These are phyloP conservation scores for Eufriesea mexicana DNA, from an alignment of 1,140 invertebrate genomes.

Conservation along the genomic window DNA sequence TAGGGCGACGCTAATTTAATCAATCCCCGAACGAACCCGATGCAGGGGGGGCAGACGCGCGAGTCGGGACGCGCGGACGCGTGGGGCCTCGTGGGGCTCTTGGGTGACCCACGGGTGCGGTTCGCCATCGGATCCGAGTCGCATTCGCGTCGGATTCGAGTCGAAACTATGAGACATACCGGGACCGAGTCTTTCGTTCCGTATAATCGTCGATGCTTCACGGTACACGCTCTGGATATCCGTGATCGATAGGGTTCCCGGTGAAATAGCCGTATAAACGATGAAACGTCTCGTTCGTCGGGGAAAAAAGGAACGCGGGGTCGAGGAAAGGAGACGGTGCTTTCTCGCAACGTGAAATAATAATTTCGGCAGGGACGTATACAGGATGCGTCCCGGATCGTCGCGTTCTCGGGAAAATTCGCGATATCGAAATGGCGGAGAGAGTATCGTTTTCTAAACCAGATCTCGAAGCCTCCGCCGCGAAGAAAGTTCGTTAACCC, in stretches of 20 bases:
- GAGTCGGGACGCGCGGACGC: background rate
- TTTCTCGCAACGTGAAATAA: no score
- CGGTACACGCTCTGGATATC: background rate
- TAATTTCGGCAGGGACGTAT: no score
- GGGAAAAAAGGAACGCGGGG: no score
- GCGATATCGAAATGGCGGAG: no score
- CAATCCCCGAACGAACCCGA: constrained; percentile 53
- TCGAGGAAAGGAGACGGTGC: no score
- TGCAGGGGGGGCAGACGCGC: background rate
- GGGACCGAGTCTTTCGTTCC: no score
- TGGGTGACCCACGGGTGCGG: background rate
- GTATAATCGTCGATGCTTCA: background rate
- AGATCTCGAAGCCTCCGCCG: background rate
- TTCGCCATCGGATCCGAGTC: no score
- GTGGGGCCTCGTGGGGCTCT: background rate
- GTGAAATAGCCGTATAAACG: background rate
- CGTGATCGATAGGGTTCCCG: background rate
- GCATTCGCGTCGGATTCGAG: no score
- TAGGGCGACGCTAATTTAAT: constrained; percentile 68
- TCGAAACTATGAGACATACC: no score
- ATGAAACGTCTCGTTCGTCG: no score
- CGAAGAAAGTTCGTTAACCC: constrained; percentile 10
- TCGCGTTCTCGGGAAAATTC: no score
- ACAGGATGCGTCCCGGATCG: no score
- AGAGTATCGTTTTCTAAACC: background rate